phyloP scores from a whole-genome alignment of 2,888 invertebrate genomes.

The Dugesia japonica region DNA sequence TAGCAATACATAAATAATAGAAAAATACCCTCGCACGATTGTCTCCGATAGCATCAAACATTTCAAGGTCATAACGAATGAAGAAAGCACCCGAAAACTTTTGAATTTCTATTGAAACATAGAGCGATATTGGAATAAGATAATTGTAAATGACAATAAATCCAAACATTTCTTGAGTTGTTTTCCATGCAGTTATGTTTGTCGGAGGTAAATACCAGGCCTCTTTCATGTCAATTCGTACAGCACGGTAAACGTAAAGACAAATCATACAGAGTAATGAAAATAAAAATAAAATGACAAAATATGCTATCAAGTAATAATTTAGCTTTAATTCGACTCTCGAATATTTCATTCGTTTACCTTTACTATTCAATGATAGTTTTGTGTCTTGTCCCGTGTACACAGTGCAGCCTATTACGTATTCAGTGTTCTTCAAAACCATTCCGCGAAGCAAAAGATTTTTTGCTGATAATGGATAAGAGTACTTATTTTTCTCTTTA shows the following conservation, averaged over 20 bases:
- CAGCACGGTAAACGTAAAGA: background rate
- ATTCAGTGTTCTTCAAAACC: slow-evolving; percentile 63
- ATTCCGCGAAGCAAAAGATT: slow-evolving; percentile 65
- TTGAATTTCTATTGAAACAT: slow-evolving; percentile 61
- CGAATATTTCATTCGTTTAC: slow-evolving; percentile 58
- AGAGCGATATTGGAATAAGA: slow-evolving; percentile 68
- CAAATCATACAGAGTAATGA: slow-evolving; percentile 52
- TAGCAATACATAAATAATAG: too few relatives aligned
- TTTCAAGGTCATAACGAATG: slow-evolving; percentile 60
- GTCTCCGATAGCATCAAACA: slow-evolving; percentile 41
- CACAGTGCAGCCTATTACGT: slow-evolving; percentile 59
- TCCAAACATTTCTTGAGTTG: slow-evolving; percentile 55
- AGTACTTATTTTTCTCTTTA: slow-evolving; percentile 28
- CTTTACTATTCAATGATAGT: slow-evolving; percentile 63
- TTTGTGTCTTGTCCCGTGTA: slow-evolving; percentile 70
- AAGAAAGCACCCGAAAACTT: slow-evolving; percentile 56
- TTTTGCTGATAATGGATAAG: slow-evolving; percentile 53
- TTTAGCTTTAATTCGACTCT: slow-evolving; percentile 58
- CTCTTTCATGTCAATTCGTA: slow-evolving; percentile 23
- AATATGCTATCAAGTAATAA: slow-evolving; percentile 57
- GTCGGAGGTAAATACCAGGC: slow-evolving; percentile 11
- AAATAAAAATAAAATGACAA: slow-evolving; percentile 55
- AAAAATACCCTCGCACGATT: background rate
- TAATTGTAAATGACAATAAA: slow-evolving; percentile 66
- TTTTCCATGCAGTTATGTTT: slow-evolving; percentile 34